Conservation (phyloP, 1,140 invertebrate species). For the Ditylenchus dipsaci region DNA sequence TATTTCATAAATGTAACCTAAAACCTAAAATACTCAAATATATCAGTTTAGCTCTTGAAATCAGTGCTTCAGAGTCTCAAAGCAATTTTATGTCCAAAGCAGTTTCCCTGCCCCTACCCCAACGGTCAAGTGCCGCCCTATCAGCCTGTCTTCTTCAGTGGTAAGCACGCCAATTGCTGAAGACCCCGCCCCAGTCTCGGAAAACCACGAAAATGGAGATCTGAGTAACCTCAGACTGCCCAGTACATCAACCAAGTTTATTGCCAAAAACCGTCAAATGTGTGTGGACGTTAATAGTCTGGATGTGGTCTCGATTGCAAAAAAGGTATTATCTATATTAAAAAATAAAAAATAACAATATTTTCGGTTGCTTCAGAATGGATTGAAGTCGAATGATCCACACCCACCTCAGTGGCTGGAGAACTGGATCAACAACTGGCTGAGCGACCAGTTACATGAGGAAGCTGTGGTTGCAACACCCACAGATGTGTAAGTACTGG, state of each 20-base stretch:
- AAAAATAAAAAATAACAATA: too few species aligned
- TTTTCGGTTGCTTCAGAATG: too few species aligned
- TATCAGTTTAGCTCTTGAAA: background rate
- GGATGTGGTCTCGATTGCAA: too few species aligned
- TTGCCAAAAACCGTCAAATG: too few species aligned
- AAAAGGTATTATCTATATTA: too few species aligned
- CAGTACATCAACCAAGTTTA: background rate
- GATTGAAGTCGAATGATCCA: background rate
- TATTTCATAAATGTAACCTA: too few species aligned
- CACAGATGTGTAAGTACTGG: background rate
- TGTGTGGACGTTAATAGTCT: too few species aligned
- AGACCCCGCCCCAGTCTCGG: background rate
- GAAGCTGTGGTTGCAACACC: background rate
- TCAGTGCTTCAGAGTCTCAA: background rate
- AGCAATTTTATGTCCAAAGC: background rate
- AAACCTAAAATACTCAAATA: too few species aligned
- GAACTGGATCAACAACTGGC: slow-evolving; percentile 17
- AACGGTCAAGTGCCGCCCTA: background rate
- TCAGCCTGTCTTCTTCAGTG: background rate
- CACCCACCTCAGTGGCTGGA: background rate
- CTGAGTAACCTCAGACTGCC: background rate
- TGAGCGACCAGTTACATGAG: slow-evolving; percentile 9
- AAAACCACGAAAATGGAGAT: background rate
- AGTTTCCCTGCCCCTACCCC: background rate
- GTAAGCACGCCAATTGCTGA: background rate